These are phyloP conservation scores for Antennarius maculatus DNA, from an alignment of 2,797 vertebrate species.

Conservation along the genomic window DNA sequence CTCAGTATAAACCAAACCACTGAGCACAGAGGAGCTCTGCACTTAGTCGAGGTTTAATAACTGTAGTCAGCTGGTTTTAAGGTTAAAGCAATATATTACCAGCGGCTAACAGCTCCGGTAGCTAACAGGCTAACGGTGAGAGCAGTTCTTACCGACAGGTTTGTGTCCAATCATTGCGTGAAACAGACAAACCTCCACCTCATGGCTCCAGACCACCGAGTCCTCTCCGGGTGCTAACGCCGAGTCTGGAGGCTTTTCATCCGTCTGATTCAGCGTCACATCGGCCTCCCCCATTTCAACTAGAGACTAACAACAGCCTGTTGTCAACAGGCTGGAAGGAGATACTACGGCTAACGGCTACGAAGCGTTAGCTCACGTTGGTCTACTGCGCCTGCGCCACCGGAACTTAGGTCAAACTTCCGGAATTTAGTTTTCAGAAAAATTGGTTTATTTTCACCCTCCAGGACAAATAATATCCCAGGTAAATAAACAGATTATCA, in stretches of 20 bases:
- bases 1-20: no score
- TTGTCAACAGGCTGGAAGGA: neutral
- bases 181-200: slow-evolving; percentile 96
- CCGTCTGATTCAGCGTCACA: slow-evolving; percentile 71
- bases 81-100: no score
- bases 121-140: slow-evolving; percentile 30
- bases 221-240: slow-evolving; percentile 82
- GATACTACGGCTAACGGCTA: neutral
- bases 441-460: no score
- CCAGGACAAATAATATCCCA: no score
- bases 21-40: no score
- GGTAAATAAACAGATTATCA: no score
- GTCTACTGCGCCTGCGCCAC: neutral
- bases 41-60: no score
- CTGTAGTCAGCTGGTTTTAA: no score
- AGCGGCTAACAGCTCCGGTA: no score
- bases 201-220: slow-evolving; percentile 95
- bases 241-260: slow-evolving; percentile 82
- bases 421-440: neutral
- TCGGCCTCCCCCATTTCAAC: slow-evolving; percentile 82
- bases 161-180: slow-evolving; percentile 98
- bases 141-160: slow-evolving; percentile 88
- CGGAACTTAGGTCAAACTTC: slow-evolving; percentile 14
- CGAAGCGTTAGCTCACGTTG: neutral
- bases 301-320: neutral